Conservation (phyloP, 2,113 vertebrate species). For the Oryzias celebensis region DNA sequence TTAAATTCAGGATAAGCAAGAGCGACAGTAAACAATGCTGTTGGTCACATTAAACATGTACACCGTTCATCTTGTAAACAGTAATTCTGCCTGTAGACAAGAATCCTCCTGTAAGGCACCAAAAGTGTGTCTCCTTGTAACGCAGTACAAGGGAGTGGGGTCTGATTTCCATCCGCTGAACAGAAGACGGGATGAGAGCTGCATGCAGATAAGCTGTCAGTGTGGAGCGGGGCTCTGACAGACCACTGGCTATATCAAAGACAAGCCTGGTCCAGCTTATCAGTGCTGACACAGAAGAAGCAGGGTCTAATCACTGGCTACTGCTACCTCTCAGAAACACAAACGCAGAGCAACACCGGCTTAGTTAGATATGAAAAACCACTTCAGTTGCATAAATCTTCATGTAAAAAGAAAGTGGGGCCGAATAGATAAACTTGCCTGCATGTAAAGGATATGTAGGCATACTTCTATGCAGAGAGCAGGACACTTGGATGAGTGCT, state of each 20-base stretch:
- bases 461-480: not conserved
- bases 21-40: not conserved
- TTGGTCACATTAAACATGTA: conserved; percentile 18
- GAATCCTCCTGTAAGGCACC: conserved; percentile 18
- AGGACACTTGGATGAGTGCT: conserved; percentile 16
- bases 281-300: conserved; percentile 76
- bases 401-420: not conserved
- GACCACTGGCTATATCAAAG: conserved; percentile 75
- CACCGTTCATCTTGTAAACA: conserved; percentile 20
- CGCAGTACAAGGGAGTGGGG: conserved; percentile 25
- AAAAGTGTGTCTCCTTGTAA: conserved; percentile 27
- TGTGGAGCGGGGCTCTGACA: conserved; percentile 72
- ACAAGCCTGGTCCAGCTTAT: conserved; percentile 70
- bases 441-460: conserved; percentile 5
- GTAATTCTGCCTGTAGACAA: conserved; percentile 18
- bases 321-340: conserved; percentile 58
- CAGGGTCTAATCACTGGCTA: conserved; percentile 68
- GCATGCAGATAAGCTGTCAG: conserved; percentile 73
- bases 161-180: conserved; percentile 45
- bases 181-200: conserved; percentile 61
- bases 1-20: not conserved
- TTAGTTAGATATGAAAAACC: conserved; percentile 14
- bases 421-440: conserved; percentile 11
- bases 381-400: conserved; percentile 23
- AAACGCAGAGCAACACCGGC: conserved; percentile 25